These are phyloP conservation scores for Cosmia trapezina DNA, from an alignment of 2,888 invertebrate species.

Conservation along the genomic window DNA sequence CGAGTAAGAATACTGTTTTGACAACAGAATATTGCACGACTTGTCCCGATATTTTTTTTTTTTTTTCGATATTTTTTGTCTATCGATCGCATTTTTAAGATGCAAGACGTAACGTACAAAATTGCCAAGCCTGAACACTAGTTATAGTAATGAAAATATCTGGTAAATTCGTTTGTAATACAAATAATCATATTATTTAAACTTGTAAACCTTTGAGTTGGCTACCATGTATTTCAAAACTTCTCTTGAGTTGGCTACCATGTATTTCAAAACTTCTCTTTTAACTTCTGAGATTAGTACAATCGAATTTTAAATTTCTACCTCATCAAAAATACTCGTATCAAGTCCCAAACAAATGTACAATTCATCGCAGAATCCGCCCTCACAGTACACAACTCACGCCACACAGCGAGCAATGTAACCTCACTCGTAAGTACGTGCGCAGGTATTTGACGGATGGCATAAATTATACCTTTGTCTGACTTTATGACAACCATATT, in stretches of 20 bases:
- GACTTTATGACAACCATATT: slow-evolving; percentile 58
- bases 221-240: background rate
- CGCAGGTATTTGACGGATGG: slow-evolving; percentile 53
- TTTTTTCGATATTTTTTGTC: background rate
- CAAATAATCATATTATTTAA: background rate
- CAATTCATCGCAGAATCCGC: background rate
- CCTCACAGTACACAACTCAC: slow-evolving; percentile 53
- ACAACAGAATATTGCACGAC: background rate
- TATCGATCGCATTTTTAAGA: background rate
- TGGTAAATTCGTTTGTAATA: background rate
- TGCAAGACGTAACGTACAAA: background rate
- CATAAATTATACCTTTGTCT: slow-evolving; percentile 64
- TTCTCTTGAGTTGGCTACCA: background rate
- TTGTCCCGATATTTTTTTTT: background rate
- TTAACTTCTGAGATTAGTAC: background rate
- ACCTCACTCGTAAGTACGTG: slow-evolving; percentile 39
- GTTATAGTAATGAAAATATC: background rate
- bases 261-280: background rate
- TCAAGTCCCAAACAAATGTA: slow-evolving; percentile 11
- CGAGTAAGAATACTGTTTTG: background rate
- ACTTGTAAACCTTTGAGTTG: background rate
- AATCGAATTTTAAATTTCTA: background rate
- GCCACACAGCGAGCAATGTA: slow-evolving; percentile 13
- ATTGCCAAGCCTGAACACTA: too few relatives aligned
- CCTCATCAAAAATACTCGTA: slow-evolving; percentile 3